phyloP scores from a whole-genome alignment of 1,140 invertebrate species.

The Prorops nasuta region DNA sequence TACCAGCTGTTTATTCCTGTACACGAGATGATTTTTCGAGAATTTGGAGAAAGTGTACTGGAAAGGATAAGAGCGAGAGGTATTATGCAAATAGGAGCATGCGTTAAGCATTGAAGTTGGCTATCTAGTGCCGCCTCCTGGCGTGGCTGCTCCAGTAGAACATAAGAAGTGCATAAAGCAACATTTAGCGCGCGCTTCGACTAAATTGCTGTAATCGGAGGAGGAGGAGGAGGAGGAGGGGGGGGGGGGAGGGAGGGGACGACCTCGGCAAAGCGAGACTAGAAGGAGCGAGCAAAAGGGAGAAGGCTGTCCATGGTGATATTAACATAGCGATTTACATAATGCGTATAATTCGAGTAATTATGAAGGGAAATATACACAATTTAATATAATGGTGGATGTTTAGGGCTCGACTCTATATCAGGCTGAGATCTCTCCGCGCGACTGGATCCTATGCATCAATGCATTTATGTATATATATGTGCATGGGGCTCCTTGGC shows the following conservation, averaged over 20 bases:
- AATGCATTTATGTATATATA: too few species aligned
- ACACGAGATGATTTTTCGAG: too few species aligned
- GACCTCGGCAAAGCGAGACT: too few species aligned
- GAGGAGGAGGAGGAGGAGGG: constrained; percentile 6
- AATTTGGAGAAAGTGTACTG: too few species aligned
- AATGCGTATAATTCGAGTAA: constrained; percentile 58
- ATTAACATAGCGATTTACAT: constrained; percentile 58
- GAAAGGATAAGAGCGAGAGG: too few species aligned
- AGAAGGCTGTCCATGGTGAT: too few species aligned
- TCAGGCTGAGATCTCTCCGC: constrained; percentile 38
- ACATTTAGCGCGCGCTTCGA: constrained; percentile 51
- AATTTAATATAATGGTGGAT: constrained; percentile 56
- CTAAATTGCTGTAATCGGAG: constrained; percentile 53
- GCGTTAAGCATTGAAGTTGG: constrained; percentile 26
- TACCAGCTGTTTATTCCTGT: too few species aligned
- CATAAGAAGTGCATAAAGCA: constrained; percentile 43
- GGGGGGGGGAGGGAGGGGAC: background rate
- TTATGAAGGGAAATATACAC: constrained; percentile 57
- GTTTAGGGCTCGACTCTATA: constrained; percentile 43
- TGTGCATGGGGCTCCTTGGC: too few species aligned
- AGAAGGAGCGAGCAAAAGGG: constrained; percentile 7
- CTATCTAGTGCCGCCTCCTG: constrained; percentile 19
- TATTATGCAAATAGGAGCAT: constrained; percentile 49
- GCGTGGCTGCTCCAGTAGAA: constrained; percentile 18
- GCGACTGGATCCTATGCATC: constrained; percentile 6